Conservation (phyloP, 53 echinoderm and acorn worm genomes). For the Crossaster papposus region DNA sequence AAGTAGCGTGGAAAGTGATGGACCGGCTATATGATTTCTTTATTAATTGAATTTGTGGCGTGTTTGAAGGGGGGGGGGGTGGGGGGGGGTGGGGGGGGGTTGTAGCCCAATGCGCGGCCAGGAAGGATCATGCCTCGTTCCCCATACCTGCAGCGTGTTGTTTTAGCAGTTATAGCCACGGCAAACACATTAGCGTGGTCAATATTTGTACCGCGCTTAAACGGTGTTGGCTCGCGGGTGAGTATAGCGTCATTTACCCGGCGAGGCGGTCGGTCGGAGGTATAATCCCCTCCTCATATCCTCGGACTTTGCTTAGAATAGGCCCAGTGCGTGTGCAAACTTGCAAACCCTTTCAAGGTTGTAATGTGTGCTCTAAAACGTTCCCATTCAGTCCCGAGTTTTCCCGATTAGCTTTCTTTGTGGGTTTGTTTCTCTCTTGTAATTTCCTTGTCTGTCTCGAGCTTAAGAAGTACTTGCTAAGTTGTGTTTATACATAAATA, state of each 20-base stretch:
- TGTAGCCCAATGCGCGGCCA: background rate
- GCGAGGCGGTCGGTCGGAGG: background rate
- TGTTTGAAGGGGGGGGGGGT: background rate
- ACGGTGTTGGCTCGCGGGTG: constrained; percentile 60
- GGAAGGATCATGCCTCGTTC: constrained; percentile 51
- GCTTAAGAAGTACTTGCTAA: constrained; percentile 59
- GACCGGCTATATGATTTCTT: background rate
- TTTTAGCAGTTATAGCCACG: constrained; percentile 58
- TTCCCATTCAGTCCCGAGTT: constrained; percentile 26
- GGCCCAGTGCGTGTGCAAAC: background rate
- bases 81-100: too few species aligned
- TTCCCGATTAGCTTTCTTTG: background rate
- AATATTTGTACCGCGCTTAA: constrained; percentile 55
- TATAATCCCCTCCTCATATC: constrained; percentile 49
- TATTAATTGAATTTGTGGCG: constrained; percentile 13
- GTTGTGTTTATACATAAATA: constrained; percentile 40
- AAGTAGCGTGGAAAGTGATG: background rate
- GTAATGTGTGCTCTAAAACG: constrained; percentile 42
- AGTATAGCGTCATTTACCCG: constrained; percentile 39
- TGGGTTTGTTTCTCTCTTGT: constrained; percentile 25
- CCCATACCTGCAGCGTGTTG: constrained; percentile 46
- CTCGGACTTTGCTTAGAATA: constrained; percentile 32
- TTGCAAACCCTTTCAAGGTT: constrained; percentile 19
- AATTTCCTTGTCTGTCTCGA: constrained; percentile 21
- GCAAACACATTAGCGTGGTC: constrained; percentile 60